Conservation (phyloP, 2,888 invertebrate genomes). For the Argyra leucocephala region DNA sequence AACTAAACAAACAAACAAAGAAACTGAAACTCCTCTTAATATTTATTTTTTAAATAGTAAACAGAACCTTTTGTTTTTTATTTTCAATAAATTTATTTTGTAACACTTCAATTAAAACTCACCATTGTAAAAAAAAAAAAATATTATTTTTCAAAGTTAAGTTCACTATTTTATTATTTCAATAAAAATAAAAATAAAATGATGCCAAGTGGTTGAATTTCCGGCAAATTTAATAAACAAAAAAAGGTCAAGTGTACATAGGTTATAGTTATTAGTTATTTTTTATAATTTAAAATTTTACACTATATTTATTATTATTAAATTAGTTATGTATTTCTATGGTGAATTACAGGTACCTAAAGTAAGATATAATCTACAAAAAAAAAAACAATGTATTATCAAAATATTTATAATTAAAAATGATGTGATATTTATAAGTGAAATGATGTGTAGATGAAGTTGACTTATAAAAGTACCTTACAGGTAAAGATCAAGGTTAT, state of each 20-base stretch:
- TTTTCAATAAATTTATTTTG: too few species aligned
- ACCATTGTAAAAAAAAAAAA: too few species aligned
- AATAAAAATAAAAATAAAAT: background rate
- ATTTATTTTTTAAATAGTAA: too few species aligned
- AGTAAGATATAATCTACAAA: too few species aligned
- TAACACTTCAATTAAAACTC: too few species aligned
- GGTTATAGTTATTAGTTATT: too few species aligned
- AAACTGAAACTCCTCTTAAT: too few species aligned
- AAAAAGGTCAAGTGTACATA: background rate
- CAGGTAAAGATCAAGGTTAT: background rate
- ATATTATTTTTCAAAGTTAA: too few species aligned
- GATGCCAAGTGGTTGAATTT: background rate
- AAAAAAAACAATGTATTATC: background rate
- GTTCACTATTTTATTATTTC: too few species aligned
- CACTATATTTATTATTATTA: background rate
- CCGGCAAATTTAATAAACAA: background rate
- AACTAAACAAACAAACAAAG: too few species aligned
- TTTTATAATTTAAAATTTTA: background rate
- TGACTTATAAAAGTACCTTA: background rate
- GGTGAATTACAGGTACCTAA: background rate
- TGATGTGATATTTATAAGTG: background rate
- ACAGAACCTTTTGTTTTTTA: too few species aligned
- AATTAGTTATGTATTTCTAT: background rate
- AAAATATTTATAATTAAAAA: background rate
- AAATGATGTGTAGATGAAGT: background rate